Conservation (phyloP, 2,113 vertebrate species). For the Maccullochella peelii region DNA sequence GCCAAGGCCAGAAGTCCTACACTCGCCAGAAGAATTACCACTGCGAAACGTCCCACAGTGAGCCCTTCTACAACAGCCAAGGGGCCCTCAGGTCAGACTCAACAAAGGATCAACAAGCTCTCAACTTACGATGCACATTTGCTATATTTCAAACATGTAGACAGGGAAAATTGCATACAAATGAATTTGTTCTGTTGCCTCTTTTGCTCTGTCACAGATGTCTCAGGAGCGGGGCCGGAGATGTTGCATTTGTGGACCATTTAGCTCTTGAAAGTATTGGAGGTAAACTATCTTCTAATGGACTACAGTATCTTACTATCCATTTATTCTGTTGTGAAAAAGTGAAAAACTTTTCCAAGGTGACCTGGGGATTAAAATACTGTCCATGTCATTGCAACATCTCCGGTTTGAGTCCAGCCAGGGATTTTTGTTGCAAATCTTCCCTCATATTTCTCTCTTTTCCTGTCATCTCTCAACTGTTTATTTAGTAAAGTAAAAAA, state of each 20-base stretch:
- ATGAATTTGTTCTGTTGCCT: not conserved
- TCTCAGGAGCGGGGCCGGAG: constrained; percentile 85
- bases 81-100: constrained; percentile 90
- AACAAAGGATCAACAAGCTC: not conserved
- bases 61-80: constrained; percentile 90
- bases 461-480: not conserved
- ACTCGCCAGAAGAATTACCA: constrained; percentile 88
- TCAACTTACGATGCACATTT: not conserved
- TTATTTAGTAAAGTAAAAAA: not conserved
- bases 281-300: constrained; percentile 75
- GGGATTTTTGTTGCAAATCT: not conserved
- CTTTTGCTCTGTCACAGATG: constrained; percentile 81
- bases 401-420: not conserved
- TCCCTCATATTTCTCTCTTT: not conserved
- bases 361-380: not conserved
- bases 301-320: not conserved
- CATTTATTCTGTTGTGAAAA: not conserved
- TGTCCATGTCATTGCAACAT: not conserved
- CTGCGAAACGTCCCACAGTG: constrained; percentile 89
- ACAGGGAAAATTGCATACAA: not conserved
- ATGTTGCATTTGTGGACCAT: constrained; percentile 93
- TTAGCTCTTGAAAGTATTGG: constrained; percentile 84
- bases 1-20: constrained; percentile 90
- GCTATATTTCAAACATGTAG: not conserved
- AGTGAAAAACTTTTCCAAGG: not conserved